Conservation (phyloP, 2,888 invertebrate species). For the Doris montereyensis region DNA sequence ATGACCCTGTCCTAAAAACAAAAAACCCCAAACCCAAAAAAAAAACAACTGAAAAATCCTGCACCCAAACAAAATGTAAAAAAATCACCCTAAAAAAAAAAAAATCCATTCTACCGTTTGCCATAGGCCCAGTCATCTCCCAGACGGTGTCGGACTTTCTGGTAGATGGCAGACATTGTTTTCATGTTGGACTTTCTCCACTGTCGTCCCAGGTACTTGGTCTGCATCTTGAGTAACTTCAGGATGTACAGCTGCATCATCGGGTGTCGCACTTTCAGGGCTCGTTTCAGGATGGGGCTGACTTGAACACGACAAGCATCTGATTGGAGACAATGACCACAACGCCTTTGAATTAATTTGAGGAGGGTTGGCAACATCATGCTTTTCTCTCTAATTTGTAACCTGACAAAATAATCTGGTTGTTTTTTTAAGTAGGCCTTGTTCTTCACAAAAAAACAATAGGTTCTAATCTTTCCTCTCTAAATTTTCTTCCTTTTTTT, state of each 20-base stretch:
- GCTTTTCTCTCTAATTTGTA: too few species aligned
- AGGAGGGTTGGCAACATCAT: too few species aligned
- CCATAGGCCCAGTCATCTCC: slow-evolving; percentile 99
- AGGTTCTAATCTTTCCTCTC: not conserved
- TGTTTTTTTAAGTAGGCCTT: too few species aligned
- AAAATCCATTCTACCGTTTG: slow-evolving; percentile 82
- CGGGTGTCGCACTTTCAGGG: slow-evolving; percentile 87
- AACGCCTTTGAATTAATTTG: not conserved
- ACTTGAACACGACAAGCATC: slow-evolving; percentile 99
- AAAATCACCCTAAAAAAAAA: too few species aligned
- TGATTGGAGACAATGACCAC: slow-evolving; percentile 59
- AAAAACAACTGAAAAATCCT: too few species aligned
- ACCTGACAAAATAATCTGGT: too few species aligned
- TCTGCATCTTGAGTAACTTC: slow-evolving; percentile 99
- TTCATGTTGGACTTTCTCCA: slow-evolving; percentile 99
- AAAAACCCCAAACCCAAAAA: too few species aligned
- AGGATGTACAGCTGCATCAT: slow-evolving; percentile 98
- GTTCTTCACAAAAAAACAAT: not conserved
- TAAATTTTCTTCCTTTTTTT: too few species aligned
- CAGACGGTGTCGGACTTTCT: slow-evolving; percentile 91
- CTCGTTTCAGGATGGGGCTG: slow-evolving; percentile 98
- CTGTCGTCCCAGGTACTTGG: slow-evolving; percentile 97
- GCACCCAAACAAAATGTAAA: too few species aligned
- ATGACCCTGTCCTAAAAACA: too few species aligned
- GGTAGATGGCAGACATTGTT: slow-evolving; percentile 98